Evolutionary conservation across 2,113 vertebrate genomes (phyloP), one percentile per base, ranked within the genome.

Genomic region (Potamarius usumacintae): DNA sequence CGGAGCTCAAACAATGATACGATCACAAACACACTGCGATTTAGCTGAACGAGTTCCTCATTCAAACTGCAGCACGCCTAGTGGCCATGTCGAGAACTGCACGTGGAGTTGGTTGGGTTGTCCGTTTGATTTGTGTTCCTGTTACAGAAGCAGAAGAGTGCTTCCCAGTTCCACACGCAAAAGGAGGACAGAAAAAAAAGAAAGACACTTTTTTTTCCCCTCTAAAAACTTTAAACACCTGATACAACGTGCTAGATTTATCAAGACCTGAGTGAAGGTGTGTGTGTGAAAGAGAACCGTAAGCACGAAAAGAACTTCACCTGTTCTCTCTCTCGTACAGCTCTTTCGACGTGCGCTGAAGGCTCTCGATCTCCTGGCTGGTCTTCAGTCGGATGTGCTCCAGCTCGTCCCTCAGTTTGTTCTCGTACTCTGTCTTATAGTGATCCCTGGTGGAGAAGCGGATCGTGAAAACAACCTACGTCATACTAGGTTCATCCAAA

Each of bases 311-410:
- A 77, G 15, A 18, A 58, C n/a, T 88, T 85, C 93, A 99, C 98
- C 98, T 97, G 95, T 99, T 99, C 94, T 99, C 98, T 82, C 98
- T 96, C 89, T 99, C 98, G 87, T 99, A 99, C 96, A 99, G 98
- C 95, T 99, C 98, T 92, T 94, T 97, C 82, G 97, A 98, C 62
- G 96, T 92, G 87, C 94, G 96, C 95, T 98, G 96, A 92, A 99
- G 95, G 74, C 95, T 96, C 52, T 98, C 97, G 0, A 99, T 97
- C 95, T 99, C 98, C 92, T 97, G 97, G 91, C 95, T 94, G 82
- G 98, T 99, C 95, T 97, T 98, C 85, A 97, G 27, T 42, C 94
- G 95, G 92, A 99, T 96, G 93, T 96, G 97, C 90, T 99, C 98
- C 91, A 99, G 89, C 90, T 99, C 98, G 76, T 97, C 95, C 76